These are phyloP conservation scores for Oreochromis niloticus DNA, from an alignment of 2,113 vertebrate genomes.

Conservation along the genomic window DNA sequence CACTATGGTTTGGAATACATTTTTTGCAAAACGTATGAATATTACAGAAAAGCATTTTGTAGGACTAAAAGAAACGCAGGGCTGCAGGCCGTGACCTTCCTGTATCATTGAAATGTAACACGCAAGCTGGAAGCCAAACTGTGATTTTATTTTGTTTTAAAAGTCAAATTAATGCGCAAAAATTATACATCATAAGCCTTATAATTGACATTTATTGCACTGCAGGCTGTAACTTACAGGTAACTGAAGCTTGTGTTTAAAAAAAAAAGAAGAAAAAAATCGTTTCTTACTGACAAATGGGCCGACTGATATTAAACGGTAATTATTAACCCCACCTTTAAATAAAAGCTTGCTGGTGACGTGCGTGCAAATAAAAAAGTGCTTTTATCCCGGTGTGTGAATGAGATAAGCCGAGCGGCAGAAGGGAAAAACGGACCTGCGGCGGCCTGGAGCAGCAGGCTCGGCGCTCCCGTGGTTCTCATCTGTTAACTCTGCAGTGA, in stretches of 20 bases:
- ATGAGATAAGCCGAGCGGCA: neutral
- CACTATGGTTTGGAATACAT: neutral
- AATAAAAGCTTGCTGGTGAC: neutral
- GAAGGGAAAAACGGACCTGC: neutral
- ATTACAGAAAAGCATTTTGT: neutral
- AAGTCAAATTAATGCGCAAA: neutral
- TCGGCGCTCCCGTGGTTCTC: neutral
- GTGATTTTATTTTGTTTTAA: neutral
- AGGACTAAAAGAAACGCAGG: neutral
- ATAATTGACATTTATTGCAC: neutral
- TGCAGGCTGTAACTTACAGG: neutral
- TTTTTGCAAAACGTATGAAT: neutral
- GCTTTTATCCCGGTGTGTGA: neutral
- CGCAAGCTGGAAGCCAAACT: neutral
- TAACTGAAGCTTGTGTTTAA: neutral
- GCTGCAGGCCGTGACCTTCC: constrained; percentile 20
- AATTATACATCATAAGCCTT: neutral
- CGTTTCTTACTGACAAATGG: neutral
- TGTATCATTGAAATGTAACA: neutral
- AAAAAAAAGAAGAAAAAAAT: neutral
- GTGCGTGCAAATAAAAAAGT: neutral
- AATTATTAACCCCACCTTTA: neutral
- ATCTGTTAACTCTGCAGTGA: constrained; percentile 35
- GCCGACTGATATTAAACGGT: neutral
- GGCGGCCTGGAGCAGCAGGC: constrained; percentile 16